These are phyloP conservation scores for Oophaga pumilio DNA, from an alignment of 2,113 vertebrate genomes.

Conservation along the genomic window DNA sequence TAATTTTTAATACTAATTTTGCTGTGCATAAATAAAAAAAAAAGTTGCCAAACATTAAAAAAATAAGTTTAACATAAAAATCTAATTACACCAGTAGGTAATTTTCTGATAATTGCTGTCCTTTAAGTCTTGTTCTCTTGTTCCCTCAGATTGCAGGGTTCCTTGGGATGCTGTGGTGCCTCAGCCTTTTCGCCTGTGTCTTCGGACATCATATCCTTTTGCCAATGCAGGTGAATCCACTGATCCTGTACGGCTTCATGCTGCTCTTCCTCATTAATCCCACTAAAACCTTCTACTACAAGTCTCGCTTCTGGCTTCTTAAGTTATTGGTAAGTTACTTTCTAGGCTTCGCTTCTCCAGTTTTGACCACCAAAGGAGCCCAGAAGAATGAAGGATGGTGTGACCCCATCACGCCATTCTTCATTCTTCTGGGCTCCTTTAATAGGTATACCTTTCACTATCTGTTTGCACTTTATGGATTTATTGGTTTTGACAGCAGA, in stretches of 20 bases:
- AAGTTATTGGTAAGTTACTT: slow-evolving; percentile 89
- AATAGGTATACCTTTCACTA: no score
- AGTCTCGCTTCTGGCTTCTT: slow-evolving; percentile 98
- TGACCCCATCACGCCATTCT: no score
- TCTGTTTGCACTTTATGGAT: no score
- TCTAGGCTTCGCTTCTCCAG: background rate
- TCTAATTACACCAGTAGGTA: no score
- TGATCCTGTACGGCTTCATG: slow-evolving; percentile 94
- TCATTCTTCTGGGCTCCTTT: no score
- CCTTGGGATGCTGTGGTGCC: slow-evolving; percentile 94
- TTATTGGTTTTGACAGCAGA: no score
- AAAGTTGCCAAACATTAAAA: no score
- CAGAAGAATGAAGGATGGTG: no score
- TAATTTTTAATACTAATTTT: no score
- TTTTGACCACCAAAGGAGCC: no score
- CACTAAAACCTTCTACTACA: slow-evolving; percentile 97
- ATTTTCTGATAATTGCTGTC: background rate
- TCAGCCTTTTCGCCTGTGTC: slow-evolving; percentile 94
- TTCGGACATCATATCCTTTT: slow-evolving; percentile 81
- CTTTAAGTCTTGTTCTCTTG: slow-evolving; percentile 34
- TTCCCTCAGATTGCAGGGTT: slow-evolving; percentile 90
- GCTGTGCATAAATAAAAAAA: no score
- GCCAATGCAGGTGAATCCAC: slow-evolving; percentile 93
- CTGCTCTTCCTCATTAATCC: slow-evolving; percentile 96
- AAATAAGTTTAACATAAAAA: no score